Percentiles rank a stretch among this genome's conserved stretches.
phyloP scores from a whole-genome alignment of 2,113 vertebrate species.

The Paracanthobrama guichenoti region DNA sequence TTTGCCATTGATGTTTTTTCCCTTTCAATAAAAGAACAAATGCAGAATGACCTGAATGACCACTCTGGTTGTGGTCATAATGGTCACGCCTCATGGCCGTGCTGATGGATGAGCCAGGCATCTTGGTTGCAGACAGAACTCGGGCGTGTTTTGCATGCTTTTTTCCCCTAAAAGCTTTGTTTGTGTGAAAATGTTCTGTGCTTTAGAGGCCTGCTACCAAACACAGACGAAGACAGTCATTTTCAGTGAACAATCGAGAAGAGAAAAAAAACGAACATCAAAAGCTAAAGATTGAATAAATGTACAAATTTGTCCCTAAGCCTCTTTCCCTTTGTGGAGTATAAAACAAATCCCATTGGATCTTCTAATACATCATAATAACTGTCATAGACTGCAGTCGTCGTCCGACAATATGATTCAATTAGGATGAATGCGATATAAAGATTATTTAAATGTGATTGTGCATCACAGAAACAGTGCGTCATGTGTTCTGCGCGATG shows the following conservation, averaged over 20 bases:
- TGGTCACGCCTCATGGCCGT: not conserved
- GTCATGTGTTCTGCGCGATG: conserved; percentile 1
- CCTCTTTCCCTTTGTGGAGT: not conserved
- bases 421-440: conserved; percentile 24
- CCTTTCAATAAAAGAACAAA: not conserved
- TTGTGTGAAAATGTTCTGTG: not conserved
- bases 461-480: not conserved
- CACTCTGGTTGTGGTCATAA: not conserved
- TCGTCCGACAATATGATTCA: conserved; percentile 1
- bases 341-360: not conserved
- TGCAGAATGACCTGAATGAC: not conserved
- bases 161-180: not conserved
- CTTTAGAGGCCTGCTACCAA: not conserved
- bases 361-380: conserved; percentile 22
- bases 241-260: conserved; percentile 21
- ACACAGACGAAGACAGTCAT: not conserved
- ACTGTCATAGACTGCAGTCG: not conserved
- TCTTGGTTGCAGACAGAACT: not conserved
- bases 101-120: conserved; percentile 1
- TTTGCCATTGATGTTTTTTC: not conserved
- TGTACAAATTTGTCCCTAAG: not conserved
- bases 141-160: not conserved
- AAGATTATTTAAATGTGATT: conserved; percentile 19
- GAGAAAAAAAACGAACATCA: not conserved
- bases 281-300: conserved; percentile 7